Evolutionary conservation across 2,888 invertebrate species (phyloP), one percentile per base, ranked within the genome.

Genomic region (Rhodophaea formosa): DNA sequence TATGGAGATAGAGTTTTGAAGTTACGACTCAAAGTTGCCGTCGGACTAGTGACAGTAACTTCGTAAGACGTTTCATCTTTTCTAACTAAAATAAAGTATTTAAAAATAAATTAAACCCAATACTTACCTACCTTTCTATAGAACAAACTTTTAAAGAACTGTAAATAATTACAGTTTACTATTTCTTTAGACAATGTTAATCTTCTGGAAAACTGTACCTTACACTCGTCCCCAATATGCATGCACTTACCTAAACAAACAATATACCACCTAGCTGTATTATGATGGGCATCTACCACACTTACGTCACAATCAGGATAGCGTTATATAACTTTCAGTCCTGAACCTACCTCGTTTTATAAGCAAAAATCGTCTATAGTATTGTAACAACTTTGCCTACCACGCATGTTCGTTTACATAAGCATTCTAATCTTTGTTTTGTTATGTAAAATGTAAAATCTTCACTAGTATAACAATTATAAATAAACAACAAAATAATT

Each of bases 261-360:
- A 58, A 3, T 58, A 0, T 29, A 35, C 16, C 15, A 23, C 39
- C 39, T 39, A 47, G 6, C 12, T n/a, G 45, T 15, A 29, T 39
- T 23, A 39, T 14, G 47, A 46, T 42, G 39, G 10, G 32, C 23
- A 17, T 6, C 23, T 45, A 59, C n/a, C 53, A 64, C 59, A 70
- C 79, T 87, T 87, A 87, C 87, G 86, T 86, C 86, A 88, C 72
- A 69, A 72, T 68, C 78, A 81, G 82, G 80, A 83, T 70, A 66
- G 68, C 54, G 75, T 87, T 87, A 86, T 82, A 81, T 85, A 65
- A 60, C 60, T 12, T 42, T 46, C 47, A 29, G 30, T 23, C n/a
- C 14, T 53, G 5, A 12, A 55, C 51, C 44, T 54, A 57, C 43
- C 14, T 32, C n/a, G 58, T 59, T 58, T 61, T 63, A 56, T 51